These are phyloP conservation scores for Micromussa lordhowensis DNA, from an alignment of 92 coral and sea anemone genomes.

Conservation along the genomic window DNA sequence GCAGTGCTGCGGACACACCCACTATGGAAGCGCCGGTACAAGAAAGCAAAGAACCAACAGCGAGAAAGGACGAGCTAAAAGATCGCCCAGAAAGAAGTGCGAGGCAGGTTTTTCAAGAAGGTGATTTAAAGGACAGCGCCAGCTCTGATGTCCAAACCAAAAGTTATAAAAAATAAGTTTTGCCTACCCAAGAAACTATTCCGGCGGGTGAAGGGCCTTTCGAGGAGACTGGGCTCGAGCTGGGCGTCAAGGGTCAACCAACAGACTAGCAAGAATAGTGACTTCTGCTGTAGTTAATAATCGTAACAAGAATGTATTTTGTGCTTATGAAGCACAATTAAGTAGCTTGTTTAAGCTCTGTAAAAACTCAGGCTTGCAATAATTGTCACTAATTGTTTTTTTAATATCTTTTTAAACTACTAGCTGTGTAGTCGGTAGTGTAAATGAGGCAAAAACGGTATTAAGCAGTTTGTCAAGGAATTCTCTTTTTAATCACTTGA, in stretches of 20 bases:
- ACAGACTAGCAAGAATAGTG: slow-evolving; percentile 5
- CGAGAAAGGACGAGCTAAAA: neutral
- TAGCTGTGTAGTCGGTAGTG: too few relatives aligned
- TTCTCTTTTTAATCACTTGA: too few relatives aligned
- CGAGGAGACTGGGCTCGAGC: slow-evolving; percentile 21
- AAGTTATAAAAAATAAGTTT: neutral
- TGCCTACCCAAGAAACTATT: slow-evolving; percentile 27
- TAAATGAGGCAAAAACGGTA: too few relatives aligned
- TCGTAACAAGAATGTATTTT: too few relatives aligned
- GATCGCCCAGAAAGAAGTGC: neutral
- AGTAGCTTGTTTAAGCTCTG: too few relatives aligned
- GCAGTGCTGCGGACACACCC: neutral
- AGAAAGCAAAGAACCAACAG: neutral
- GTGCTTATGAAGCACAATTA: too few relatives aligned
- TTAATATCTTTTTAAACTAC: too few relatives aligned
- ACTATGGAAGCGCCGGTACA: neutral
- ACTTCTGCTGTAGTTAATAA: too few relatives aligned
- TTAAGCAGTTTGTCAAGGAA: too few relatives aligned
- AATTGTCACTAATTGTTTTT: too few relatives aligned
- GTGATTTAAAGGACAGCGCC: neutral
- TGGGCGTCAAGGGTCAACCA: slow-evolving; percentile 26
- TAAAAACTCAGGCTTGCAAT: too few relatives aligned
- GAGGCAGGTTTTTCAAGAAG: neutral
- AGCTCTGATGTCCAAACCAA: neutral
- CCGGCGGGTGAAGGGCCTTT: slow-evolving; percentile 32